phyloP scores from a whole-genome alignment of 2,113 vertebrate genomes.

The Origma solitaria region DNA sequence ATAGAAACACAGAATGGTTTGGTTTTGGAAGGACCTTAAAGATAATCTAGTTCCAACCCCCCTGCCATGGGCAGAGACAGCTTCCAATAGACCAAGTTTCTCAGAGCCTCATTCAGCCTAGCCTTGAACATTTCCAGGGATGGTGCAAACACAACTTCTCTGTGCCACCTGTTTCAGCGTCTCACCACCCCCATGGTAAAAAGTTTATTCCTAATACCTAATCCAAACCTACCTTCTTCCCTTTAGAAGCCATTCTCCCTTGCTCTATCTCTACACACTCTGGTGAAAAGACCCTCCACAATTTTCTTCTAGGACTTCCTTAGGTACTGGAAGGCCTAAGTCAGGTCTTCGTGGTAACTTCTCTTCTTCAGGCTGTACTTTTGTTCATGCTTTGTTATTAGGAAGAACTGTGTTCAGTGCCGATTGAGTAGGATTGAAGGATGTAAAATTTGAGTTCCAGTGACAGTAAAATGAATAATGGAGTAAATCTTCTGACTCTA shows the following conservation, averaged over 20 bases:
- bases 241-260: neutral
- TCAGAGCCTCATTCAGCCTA: neutral
- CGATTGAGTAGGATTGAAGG: neutral
- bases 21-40: neutral
- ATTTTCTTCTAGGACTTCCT: too few relatives aligned
- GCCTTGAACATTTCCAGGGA: neutral
- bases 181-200: neutral
- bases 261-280: too few relatives aligned
- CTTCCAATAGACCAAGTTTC: neutral
- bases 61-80: neutral
- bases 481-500: neutral
- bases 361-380: neutral
- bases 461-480: neutral
- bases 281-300: neutral
- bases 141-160: neutral
- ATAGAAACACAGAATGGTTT: neutral
- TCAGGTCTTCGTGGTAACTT: neutral
- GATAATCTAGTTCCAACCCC: rapidly evolving
- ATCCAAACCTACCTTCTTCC: neutral
- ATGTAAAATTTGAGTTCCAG: neutral
- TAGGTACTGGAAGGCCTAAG: neutral
- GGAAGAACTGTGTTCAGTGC: neutral
- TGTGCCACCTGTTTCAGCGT: neutral
- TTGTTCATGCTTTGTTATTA: neutral
- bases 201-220: neutral